These are phyloP conservation scores for Cervus canadensis DNA, from an alignment of 2,113 vertebrate genomes.

Conservation along the genomic window DNA sequence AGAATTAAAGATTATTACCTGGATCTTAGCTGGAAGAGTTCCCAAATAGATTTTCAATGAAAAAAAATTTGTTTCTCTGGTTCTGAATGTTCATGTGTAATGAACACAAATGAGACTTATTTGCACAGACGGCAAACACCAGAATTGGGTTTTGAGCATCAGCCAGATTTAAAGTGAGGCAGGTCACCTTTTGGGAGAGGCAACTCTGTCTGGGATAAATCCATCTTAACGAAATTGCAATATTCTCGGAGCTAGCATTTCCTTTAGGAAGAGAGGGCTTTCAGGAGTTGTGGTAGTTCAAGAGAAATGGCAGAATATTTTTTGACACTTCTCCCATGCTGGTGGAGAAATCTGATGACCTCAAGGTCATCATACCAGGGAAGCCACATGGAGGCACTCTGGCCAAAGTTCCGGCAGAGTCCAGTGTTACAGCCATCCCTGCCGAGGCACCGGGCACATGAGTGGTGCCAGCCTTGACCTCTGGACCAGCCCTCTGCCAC, in stretches of 20 bases:
- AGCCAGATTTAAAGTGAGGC: background rate
- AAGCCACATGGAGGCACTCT: background rate
- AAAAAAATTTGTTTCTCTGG: background rate
- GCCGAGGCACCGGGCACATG: rapidly evolving
- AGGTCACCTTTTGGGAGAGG: too few relatives aligned
- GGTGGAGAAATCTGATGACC: background rate
- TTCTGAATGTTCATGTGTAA: background rate
- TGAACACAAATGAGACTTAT: background rate
- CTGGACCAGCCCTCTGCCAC: background rate
- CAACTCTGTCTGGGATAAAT: background rate
- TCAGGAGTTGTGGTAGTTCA: background rate
- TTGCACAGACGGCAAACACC: too few relatives aligned
- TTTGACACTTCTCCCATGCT: background rate
- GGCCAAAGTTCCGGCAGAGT: background rate
- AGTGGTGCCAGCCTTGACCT: background rate
- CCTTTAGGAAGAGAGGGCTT: background rate
- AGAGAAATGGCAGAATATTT: background rate
- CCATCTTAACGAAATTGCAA: rapidly evolving
- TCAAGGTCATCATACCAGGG: background rate
- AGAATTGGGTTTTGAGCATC: background rate
- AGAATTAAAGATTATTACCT: background rate
- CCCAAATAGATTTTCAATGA: background rate
- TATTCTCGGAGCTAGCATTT: rapidly evolving
- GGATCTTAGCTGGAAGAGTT: background rate
- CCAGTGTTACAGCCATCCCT: background rate